phyloP scores from a whole-genome alignment of 1,140 invertebrate genomes.

The Doryteuthis pealeii region DNA sequence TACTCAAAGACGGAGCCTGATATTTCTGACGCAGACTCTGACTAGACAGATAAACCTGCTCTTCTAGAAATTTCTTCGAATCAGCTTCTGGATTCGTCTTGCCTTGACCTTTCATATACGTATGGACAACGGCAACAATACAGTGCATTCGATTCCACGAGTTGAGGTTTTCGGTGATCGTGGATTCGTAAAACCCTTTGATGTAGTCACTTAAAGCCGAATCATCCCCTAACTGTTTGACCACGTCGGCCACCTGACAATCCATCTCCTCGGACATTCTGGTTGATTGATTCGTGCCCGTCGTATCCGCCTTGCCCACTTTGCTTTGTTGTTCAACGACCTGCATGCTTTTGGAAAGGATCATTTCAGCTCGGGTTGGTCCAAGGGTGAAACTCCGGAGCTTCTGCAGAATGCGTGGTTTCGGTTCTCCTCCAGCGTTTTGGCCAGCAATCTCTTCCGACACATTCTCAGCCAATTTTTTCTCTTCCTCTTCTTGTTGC shows the following conservation, averaged over 20 bases:
- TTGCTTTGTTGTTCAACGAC: not conserved
- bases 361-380: constrained; percentile 7
- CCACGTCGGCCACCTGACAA: not conserved
- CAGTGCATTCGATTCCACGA: not conserved
- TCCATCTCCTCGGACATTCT: not conserved
- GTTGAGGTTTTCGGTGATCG: not conserved
- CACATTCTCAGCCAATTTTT: not conserved
- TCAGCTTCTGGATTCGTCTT: not conserved
- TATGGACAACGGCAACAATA: not conserved
- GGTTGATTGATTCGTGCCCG: not conserved
- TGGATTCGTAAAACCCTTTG: not conserved
- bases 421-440: not conserved
- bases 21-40: not conserved
- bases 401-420: not conserved
- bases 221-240: not conserved
- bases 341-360: constrained; percentile 4
- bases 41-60: not conserved
- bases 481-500: not conserved
- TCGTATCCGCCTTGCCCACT: not conserved
- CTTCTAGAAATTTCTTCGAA: not conserved
- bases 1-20: not conserved
- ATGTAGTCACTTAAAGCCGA: not conserved
- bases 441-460: not conserved
- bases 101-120: not conserved
- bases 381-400: not conserved